Conservation (phyloP, 2,888 invertebrate species). For the Eulithis prunata region DNA sequence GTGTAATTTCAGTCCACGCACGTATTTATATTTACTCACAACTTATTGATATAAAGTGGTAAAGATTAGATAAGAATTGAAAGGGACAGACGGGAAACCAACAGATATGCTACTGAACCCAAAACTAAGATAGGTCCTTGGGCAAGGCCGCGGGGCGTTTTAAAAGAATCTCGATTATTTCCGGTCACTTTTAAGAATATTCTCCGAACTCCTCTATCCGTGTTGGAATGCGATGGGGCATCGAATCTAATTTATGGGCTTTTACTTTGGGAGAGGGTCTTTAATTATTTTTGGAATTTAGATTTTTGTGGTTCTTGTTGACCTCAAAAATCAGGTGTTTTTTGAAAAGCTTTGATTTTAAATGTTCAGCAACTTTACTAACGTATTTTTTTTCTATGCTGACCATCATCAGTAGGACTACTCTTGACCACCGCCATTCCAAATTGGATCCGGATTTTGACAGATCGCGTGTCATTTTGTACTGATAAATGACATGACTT, state of each 20-base stretch:
- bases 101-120: neutral
- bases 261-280: conserved; percentile 6
- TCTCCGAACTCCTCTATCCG: conserved; percentile 36
- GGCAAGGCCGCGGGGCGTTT: conserved; percentile 49
- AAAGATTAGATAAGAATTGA: neutral
- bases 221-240: conserved; percentile 40
- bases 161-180: conserved; percentile 49
- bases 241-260: conserved; percentile 22
- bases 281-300: conserved; percentile 1
- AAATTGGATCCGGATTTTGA: no score
- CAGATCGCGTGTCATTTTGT: no score
- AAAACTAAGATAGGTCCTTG: conserved; percentile 43
- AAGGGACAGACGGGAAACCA: neutral
- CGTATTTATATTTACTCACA: no score
- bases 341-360: neutral
- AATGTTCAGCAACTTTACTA: no score
- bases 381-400: no score
- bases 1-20: no score
- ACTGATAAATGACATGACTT: no score
- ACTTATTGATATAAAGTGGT: no score
- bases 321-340: neutral
- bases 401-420: no score
- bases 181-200: conserved; percentile 44
- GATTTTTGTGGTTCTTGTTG: neutral
- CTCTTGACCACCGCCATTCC: no score